Conservation (phyloP, 2,113 vertebrate species). For the Centropristis striata region DNA sequence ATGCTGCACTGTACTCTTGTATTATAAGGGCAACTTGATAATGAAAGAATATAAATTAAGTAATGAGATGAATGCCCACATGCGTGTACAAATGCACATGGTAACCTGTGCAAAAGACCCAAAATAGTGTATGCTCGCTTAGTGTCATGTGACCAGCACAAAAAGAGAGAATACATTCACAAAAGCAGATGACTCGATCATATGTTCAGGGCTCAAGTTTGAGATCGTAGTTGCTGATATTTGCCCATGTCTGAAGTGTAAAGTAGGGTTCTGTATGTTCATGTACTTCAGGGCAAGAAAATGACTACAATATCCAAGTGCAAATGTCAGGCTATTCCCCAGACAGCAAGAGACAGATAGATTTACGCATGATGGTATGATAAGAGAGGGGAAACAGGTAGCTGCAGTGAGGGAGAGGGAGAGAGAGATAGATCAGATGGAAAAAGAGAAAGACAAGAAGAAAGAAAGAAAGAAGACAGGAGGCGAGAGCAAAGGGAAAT, state of each 20-base stretch:
- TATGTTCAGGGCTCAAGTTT: constrained; percentile 21
- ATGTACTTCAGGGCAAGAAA: constrained; percentile 61
- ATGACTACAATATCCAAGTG: constrained; percentile 72
- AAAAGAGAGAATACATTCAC: constrained; percentile 4
- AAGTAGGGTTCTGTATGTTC: constrained; percentile 60
- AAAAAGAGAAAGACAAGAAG: too few species aligned
- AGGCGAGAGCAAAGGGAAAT: constrained; percentile 46
- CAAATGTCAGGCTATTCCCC: constrained; percentile 75
- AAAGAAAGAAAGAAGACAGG: constrained; percentile 13
- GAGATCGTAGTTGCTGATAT: constrained; percentile 52
- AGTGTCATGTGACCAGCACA: not conserved
- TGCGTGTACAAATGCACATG: not conserved
- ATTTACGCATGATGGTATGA: constrained; percentile 60
- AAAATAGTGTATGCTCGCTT: not conserved
- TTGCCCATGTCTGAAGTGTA: constrained; percentile 62
- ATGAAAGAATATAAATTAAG: not conserved
- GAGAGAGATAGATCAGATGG: constrained; percentile 10
- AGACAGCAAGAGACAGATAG: constrained; percentile 41
- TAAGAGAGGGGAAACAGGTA: constrained; percentile 52
- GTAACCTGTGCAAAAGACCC: not conserved
- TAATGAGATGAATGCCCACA: not conserved
- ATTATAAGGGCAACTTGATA: not conserved
- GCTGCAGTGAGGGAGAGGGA: constrained; percentile 3
- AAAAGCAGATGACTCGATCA: constrained; percentile 16
- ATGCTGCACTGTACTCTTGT: not conserved